Evolutionary conservation across 2,113 vertebrate species (phyloP), one percentile per base, ranked within the genome.

Genomic region (Rostratula benghalensis): DNA sequence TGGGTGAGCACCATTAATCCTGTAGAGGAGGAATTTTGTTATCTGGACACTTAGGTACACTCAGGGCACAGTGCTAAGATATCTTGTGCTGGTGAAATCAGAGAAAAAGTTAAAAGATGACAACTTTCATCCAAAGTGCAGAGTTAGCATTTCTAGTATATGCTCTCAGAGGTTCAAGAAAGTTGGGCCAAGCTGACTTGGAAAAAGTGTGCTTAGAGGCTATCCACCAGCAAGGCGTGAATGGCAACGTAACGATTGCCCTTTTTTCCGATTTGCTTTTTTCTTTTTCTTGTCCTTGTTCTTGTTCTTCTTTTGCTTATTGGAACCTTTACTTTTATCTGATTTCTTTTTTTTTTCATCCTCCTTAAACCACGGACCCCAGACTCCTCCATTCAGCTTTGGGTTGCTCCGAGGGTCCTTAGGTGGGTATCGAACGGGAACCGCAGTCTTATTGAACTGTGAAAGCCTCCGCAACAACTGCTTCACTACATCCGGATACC

Each of bases 281-380:
- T 98, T 98, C 95, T 98, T 46, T 7, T 98, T 98, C 95, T 98
- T 99, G 11, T 76, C 63, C 95, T 98, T 46, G 14, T 98, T 98
- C 95, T 98, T 99, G 11, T 76, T 65, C 95, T 98, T 98, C 91
- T 96, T 98, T 79, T 97, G 98, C 90, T 98, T 99, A 48, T 97
- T 98, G 2, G 35, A 97, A 86, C 97, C 97, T 74, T 97, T 98
- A 24, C 82, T 98, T 96, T 98, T 98, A 27, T 95, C 92, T 1
- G 92, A 27, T 61, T 98, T 98, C 78, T 98, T 98, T 50, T 98
- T 96, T 84, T 98, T 98, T 28, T 96, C 97, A 0, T 98, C 98
- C 9, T 99, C 99, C 91, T 99, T 98, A 93, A 98, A 99, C 99
- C 99, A 99, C 0, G 99, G 99, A 5, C 99, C 99, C 99, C 99